Evolutionary conservation across 2,797 vertebrate genomes (phyloP).

Genomic region (Chaetophractus vellerosus): DNA sequence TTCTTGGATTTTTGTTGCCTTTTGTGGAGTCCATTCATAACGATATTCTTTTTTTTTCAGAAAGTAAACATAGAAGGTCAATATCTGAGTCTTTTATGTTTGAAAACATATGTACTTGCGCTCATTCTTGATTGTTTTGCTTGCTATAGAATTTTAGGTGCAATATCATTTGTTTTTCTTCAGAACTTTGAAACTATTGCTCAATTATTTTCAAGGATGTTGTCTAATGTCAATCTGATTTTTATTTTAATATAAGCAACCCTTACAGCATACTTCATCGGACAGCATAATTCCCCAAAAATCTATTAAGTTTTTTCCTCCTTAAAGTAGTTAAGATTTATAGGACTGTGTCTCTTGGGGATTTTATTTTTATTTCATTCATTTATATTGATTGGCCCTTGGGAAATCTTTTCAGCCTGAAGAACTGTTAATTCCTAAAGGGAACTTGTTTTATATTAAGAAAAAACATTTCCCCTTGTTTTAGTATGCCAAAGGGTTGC

Average conservation of each 20-base stretch:
- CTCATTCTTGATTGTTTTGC: neutral
- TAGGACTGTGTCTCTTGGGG: neutral
- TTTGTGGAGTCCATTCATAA: neutral
- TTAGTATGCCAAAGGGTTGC: too few species aligned
- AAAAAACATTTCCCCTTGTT: neutral
- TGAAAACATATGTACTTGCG: neutral
- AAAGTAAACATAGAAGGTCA: neutral
- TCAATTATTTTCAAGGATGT: neutral
- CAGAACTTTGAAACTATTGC: neutral
- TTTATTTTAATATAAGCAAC: neutral
- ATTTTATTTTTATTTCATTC: neutral
- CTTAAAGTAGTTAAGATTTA: neutral
- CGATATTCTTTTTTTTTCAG: neutral
- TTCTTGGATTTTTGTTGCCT: neutral
- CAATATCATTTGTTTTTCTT: neutral
- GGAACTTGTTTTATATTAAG: neutral
- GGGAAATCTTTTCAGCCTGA: neutral
- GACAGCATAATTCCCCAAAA: neutral
- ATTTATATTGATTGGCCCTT: neutral
- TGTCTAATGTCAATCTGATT: neutral
- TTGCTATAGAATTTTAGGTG: constrained; percentile 17
- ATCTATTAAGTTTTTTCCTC: neutral
- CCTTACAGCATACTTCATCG: neutral
- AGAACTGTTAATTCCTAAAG: neutral
- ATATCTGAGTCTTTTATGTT: neutral